Evolutionary conservation across 1,140 invertebrate genomes (phyloP).

Genomic region (Drosophila kikkawai): DNA sequence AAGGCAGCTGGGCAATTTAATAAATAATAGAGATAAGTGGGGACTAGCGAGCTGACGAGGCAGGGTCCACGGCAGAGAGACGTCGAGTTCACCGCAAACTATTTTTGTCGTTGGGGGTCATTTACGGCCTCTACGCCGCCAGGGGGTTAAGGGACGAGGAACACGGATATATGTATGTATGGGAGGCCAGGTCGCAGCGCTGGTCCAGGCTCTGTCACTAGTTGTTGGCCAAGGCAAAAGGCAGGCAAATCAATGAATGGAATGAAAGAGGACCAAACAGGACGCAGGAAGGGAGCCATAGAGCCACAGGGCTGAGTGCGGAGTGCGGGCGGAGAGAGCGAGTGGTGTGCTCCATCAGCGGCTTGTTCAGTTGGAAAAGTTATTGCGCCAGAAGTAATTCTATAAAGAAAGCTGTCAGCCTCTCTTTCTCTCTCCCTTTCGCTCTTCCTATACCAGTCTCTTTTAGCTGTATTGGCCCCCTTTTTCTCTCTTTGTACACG

Average conservation of each 20-base stretch:
- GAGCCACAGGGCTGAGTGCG: background rate
- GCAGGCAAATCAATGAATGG: conserved; percentile 78
- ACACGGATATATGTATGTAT: conserved; percentile 28
- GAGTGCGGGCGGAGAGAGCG: conserved; percentile 31
- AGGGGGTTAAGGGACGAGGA: conserved; percentile 25
- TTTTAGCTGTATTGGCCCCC: conserved; percentile 3
- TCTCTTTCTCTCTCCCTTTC: conserved; percentile 11
- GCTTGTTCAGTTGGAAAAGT: conserved; percentile 78
- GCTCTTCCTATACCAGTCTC: background rate
- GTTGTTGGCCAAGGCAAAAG: conserved; percentile 66
- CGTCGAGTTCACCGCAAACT: conserved; percentile 41
- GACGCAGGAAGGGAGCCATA: conserved; percentile 19
- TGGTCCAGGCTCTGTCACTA: conserved; percentile 31
- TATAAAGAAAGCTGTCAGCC: conserved; percentile 74
- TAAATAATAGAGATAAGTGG: conserved; percentile 29
- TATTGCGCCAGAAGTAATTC: conserved; percentile 83
- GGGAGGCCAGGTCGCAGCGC: conserved; percentile 18
- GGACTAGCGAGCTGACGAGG: background rate
- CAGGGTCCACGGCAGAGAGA: background rate
- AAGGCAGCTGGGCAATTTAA: conserved; percentile 18
- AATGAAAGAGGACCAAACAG: conserved; percentile 29
- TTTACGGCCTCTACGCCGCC: conserved; percentile 26
- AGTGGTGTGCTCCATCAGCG: conserved; percentile 73
- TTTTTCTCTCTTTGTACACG: conserved; percentile 1
- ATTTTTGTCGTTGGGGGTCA: conserved; percentile 38